Percentiles rank a stretch among this genome's conserved stretches.
Conservation (phyloP, 2,113 vertebrate genomes). For the Acinonyx jubatus region DNA sequence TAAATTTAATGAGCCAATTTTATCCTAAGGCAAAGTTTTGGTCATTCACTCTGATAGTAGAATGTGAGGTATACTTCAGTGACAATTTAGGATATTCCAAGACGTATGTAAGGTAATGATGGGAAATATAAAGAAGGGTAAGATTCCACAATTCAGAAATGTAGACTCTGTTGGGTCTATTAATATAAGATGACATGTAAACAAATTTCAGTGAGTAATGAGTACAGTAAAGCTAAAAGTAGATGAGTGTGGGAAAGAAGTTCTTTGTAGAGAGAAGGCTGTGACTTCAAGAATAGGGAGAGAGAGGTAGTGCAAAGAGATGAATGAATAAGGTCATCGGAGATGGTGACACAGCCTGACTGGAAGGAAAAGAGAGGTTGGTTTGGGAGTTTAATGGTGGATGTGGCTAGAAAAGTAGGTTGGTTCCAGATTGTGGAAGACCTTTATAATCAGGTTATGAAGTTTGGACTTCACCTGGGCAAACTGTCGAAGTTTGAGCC, state of each 20-base stretch:
- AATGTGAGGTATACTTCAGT: background rate
- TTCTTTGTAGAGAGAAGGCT: background rate
- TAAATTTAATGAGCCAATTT: constrained; percentile 21
- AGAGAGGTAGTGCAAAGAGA: background rate
- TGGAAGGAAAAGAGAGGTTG: background rate
- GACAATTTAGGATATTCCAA: constrained; percentile 32
- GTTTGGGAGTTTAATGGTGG: background rate
- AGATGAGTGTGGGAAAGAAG: background rate
- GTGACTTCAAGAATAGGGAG: background rate
- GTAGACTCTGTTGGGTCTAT: background rate
- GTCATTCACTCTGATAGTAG: constrained; percentile 32
- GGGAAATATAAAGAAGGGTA: background rate
- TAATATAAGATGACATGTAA: background rate
- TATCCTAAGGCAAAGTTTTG: background rate
- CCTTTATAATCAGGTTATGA: background rate
- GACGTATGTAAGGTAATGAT: background rate
- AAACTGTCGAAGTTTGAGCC: background rate
- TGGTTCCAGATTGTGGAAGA: background rate
- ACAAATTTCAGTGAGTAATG: background rate
- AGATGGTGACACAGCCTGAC: background rate
- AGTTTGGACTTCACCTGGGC: background rate
- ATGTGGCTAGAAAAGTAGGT: background rate
- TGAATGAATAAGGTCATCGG: background rate
- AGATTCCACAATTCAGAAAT: background rate
- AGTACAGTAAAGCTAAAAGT: background rate